These are phyloP conservation scores for Saccopteryx bilineata DNA, from an alignment of 2,113 vertebrate species.

Conservation along the genomic window DNA sequence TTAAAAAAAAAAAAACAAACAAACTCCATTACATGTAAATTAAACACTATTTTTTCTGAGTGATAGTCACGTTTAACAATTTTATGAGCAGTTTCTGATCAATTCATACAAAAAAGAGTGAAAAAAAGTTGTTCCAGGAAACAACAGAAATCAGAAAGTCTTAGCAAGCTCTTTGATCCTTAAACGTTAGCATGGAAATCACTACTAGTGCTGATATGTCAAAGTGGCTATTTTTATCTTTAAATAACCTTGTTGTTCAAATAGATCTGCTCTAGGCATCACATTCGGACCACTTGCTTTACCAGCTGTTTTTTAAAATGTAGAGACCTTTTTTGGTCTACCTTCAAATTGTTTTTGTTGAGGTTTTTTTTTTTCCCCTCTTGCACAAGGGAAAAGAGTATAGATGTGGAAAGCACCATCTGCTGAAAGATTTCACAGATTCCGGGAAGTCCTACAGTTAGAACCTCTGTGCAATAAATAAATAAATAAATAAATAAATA, in stretches of 20 bases:
- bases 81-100: background rate
- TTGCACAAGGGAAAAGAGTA: constrained; percentile 68
- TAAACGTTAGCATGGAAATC: constrained; percentile 36
- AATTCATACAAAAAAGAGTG: background rate
- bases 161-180: background rate
- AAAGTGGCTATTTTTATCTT: constrained; percentile 79
- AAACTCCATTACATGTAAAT: background rate
- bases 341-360: constrained; percentile 77
- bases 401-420: constrained; percentile 83
- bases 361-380: constrained; percentile 67
- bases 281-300: constrained; percentile 84
- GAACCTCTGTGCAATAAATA: constrained; percentile 63
- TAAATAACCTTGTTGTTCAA: constrained; percentile 80
- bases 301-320: constrained; percentile 88
- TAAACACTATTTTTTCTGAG: background rate
- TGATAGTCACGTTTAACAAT: background rate
- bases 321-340: constrained; percentile 46
- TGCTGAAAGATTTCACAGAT: constrained; percentile 80
- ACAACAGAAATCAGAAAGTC: background rate
- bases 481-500: constrained; percentile 60
- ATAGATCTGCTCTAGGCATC: constrained; percentile 81
- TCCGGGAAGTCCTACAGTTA: constrained; percentile 72
- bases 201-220: constrained; percentile 38
- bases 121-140: background rate
- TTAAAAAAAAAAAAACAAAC: constrained; percentile 2